phyloP scores from a whole-genome alignment of 2,797 vertebrate genomes.

The Hippocampus kuda region DNA sequence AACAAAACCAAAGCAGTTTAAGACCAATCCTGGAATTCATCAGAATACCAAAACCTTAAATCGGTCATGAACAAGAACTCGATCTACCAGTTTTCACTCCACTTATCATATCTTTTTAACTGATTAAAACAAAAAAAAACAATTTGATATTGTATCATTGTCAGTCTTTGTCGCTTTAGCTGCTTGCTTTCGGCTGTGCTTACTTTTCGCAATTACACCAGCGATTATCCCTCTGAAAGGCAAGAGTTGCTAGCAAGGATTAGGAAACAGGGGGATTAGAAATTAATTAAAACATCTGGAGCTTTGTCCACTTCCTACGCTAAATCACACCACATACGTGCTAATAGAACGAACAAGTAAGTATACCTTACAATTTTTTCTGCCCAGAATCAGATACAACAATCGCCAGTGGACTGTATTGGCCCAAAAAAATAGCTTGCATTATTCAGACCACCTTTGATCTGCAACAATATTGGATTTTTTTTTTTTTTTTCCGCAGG shows the following conservation, averaged over 20 bases:
- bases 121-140: neutral
- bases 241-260: conserved; percentile 30
- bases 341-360: conserved; percentile 14
- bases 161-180: neutral
- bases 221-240: conserved; percentile 22
- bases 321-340: conserved; percentile 8
- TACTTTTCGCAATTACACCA: conserved; percentile 14
- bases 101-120: neutral
- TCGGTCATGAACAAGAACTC: conserved; percentile 73
- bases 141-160: neutral
- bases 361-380: neutral
- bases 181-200: neutral
- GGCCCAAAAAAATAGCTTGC: neutral
- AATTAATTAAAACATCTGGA: conserved; percentile 44
- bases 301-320: conserved; percentile 23
- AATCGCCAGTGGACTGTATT: neutral
- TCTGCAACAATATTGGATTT: neutral
- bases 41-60: conserved; percentile 78
- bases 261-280: conserved; percentile 43
- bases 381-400: neutral
- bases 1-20: conserved; percentile 91
- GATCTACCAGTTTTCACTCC: conserved; percentile 45
- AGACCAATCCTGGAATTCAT: conserved; percentile 88
- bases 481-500: neutral
- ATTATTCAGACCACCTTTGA: neutral